phyloP scores from a whole-genome alignment of 2,888 invertebrate genomes.

The Xestia c-nigrum region DNA sequence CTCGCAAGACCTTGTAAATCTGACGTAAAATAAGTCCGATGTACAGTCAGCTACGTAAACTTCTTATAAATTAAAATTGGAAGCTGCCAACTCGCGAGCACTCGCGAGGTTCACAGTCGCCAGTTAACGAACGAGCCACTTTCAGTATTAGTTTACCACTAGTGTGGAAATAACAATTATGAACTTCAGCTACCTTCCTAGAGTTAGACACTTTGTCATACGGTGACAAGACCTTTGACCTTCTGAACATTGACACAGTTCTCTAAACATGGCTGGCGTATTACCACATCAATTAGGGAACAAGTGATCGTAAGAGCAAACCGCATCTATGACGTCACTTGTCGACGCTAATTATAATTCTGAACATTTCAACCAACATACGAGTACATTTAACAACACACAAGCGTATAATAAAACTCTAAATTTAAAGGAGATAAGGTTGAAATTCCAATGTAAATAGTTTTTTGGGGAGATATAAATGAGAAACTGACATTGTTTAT shows the following conservation, averaged over 20 bases:
- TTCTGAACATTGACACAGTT: conserved; percentile 25
- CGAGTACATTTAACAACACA: background rate
- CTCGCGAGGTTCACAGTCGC: too few species aligned
- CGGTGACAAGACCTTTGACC: background rate
- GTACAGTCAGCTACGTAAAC: too few species aligned
- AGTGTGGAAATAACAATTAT: background rate
- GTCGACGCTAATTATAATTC: conserved; percentile 44
- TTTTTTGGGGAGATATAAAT: background rate
- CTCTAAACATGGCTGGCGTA: background rate
- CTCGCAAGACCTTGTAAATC: too few species aligned
- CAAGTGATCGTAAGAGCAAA: conserved; percentile 50
- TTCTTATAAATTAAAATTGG: too few species aligned
- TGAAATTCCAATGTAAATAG: background rate
- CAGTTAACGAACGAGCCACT: too few species aligned
- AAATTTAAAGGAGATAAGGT: background rate
- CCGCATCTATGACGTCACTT: conserved; percentile 52
- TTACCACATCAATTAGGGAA: conserved; percentile 38
- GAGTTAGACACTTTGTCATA: background rate
- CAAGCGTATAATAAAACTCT: background rate
- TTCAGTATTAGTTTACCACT: too few species aligned
- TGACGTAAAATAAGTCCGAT: too few species aligned
- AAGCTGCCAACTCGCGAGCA: too few species aligned
- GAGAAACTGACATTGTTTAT: conserved; percentile 20
- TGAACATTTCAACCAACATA: conserved; percentile 43
- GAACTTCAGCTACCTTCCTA: background rate